phyloP scores from a whole-genome alignment of 2,888 invertebrate genomes.

The Germaria angustata region DNA sequence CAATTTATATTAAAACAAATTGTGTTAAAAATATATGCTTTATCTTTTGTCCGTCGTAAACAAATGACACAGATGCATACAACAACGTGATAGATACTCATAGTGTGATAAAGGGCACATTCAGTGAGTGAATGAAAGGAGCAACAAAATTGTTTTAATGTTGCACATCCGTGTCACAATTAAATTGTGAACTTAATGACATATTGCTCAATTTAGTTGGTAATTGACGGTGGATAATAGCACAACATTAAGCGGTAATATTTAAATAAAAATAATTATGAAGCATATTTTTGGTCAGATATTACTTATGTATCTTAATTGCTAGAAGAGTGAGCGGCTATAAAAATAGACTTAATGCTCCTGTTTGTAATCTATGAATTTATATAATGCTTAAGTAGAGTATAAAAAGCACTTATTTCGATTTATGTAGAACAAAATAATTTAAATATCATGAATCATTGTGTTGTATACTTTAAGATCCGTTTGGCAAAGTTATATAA shows the following conservation, averaged over 20 bases:
- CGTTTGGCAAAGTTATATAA: no score
- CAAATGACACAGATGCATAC: neutral
- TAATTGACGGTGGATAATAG: conserved; percentile 39
- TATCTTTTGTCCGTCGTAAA: neutral
- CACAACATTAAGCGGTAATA: conserved; percentile 49
- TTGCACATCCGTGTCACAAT: conserved; percentile 30
- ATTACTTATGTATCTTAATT: conserved; percentile 4
- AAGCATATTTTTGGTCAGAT: conserved; percentile 30
- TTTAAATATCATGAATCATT: neutral
- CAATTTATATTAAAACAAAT: conserved; percentile 13
- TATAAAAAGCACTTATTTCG: neutral
- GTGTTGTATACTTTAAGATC: neutral
- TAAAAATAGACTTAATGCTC: no score
- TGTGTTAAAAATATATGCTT: neutral
- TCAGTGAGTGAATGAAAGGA: conserved; percentile 30
- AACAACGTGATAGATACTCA: conserved; percentile 8
- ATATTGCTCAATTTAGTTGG: conserved; percentile 53
- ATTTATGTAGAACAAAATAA: neutral
- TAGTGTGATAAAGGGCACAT: conserved; percentile 56
- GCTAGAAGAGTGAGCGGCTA: no score
- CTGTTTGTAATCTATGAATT: no score
- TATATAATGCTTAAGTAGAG: neutral
- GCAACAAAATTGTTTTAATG: conserved; percentile 29
- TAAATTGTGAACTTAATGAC: conserved; percentile 49
- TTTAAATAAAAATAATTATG: conserved; percentile 18